These are phyloP conservation scores for Erynnis tages DNA, from an alignment of 2,888 invertebrate species.

Conservation along the genomic window DNA sequence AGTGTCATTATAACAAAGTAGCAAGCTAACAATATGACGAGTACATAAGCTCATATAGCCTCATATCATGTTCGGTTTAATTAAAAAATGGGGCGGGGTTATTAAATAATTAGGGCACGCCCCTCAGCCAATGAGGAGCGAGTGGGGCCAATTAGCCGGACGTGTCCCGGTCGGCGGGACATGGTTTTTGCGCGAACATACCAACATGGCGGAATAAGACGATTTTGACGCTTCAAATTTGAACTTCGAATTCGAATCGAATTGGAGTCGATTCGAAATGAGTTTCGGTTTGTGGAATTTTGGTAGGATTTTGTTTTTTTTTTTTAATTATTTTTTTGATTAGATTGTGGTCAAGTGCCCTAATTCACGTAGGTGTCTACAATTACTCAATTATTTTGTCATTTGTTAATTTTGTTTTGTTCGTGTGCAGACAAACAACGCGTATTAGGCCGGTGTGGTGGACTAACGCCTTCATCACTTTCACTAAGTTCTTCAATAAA, in stretches of 20 bases:
- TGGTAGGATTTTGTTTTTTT: constrained; percentile 5
- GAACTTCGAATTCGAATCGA: constrained; percentile 8
- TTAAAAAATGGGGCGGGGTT: constrained; percentile 74
- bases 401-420: no score
- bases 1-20: no score
- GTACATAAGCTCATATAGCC: constrained; percentile 13
- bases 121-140: constrained; percentile 64
- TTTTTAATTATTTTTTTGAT: neutral
- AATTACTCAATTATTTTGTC: no score
- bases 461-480: no score
- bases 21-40: neutral
- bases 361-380: no score
- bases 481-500: no score
- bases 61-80: constrained; percentile 51
- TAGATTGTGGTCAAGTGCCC: no score
- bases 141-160: constrained; percentile 68
- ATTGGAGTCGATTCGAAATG: no score
- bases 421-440: no score
- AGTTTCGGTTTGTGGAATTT: no score
- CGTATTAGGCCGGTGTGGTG: no score
- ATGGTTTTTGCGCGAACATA: constrained; percentile 34
- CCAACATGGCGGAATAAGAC: constrained; percentile 30
- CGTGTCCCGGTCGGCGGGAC: constrained; percentile 39
- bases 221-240: constrained; percentile 16
- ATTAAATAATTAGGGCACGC: constrained; percentile 75